Evolutionary conservation across 2,888 invertebrate genomes (phyloP), one percentile per base, ranked within the genome.

Genomic region (Xiphydria camelus): DNA sequence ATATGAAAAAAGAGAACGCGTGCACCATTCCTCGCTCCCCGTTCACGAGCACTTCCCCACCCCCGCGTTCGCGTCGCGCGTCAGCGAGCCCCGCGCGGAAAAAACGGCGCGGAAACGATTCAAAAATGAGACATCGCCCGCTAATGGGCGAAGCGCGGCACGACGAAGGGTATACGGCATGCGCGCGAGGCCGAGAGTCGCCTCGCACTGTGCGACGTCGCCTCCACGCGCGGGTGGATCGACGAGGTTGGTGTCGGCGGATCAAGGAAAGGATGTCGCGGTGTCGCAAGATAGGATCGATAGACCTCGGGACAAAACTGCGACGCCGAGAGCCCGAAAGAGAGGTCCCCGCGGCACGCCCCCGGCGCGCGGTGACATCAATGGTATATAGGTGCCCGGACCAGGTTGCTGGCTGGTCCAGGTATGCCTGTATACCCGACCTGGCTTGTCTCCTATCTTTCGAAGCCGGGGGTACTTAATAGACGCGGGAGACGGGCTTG

Each of bases 261-360:
- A 73, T 71, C 73, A 72, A 71, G 66, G 62, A 57, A 62, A 63
- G 59, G 66, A 66, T 70, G 70, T 73, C 61, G 62, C 48, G 59
- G 60, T 70, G 65, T 66, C 66, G 62, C 59, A 57, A 59, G 68
- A 70, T 68, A 70, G 57, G 47, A 70, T 70, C 70, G 18, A 34
- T 18, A 42, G 20, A 38, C 29, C 39, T 20, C 42, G 21, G 39
- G 32, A 26, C 42, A 45, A 41, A 32, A 35, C 41, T 50, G 22
- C 35, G 26, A 31, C 41, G 34, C 42, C 40, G 26, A 34, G 29
- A 38, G 38, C 39, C 23, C 26, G 12, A 4, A 21, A 26, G 36
- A 22, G 20, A 41, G 19, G 19, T 32, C 19, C 17, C 23, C 17
- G 36, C 48, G 59, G 56, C 55, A 58, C 58, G 59, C 57, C 56